phyloP scores from a whole-genome alignment of 2,113 vertebrate species.

The Passerina amoena region DNA sequence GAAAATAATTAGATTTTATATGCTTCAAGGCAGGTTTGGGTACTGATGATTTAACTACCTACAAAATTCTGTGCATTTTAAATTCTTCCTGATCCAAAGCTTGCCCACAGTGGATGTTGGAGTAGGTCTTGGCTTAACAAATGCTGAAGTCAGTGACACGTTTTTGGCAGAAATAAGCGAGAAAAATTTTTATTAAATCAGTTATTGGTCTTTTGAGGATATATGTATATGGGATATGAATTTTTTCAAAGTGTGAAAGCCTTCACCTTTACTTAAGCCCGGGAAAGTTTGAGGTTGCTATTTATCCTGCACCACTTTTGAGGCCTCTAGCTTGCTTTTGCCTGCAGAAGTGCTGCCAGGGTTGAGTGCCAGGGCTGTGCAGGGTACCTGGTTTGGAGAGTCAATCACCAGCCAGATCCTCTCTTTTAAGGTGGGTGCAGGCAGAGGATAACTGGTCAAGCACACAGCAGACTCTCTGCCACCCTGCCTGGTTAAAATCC shows the following conservation, averaged over 20 bases:
- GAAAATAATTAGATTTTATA: background rate
- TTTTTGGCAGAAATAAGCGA: background rate
- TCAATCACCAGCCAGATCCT: background rate
- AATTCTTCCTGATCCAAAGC: background rate
- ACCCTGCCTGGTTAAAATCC: background rate
- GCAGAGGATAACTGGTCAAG: background rate
- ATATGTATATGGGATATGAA: rapidly evolving
- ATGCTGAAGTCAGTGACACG: background rate
- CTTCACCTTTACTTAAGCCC: background rate
- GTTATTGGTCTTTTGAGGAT: background rate
- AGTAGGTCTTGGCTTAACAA: background rate
- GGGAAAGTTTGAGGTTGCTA: background rate
- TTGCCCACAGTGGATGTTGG: background rate
- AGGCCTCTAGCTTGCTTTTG: background rate
- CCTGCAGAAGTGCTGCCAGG: background rate
- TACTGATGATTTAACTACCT: background rate
- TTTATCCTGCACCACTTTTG: background rate
- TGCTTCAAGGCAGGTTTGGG: background rate
- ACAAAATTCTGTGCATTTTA: background rate
- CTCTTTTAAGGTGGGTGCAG: background rate
- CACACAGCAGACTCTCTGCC: background rate
- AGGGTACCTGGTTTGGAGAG: background rate
- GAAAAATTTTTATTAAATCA: background rate
- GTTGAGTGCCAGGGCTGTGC: background rate
- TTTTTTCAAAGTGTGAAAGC: background rate